Evolutionary conservation across 2,888 invertebrate genomes (phyloP).

Genomic region (Drosophila acutilabella): DNA sequence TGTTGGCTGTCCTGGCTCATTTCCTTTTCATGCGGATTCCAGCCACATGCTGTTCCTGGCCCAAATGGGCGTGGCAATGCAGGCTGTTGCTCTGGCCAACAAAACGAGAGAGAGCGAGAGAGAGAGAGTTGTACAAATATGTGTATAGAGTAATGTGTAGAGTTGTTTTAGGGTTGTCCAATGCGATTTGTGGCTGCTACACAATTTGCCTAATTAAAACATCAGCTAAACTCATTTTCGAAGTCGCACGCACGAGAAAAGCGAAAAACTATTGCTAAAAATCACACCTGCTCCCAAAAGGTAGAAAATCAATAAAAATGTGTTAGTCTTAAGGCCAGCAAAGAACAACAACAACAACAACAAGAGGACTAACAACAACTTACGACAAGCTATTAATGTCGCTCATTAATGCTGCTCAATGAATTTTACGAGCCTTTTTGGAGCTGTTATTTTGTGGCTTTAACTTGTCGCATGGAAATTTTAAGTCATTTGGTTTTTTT

Average conservation of each 20-base stretch:
- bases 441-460: slow-evolving; percentile 31
- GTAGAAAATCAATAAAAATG: slow-evolving; percentile 72
- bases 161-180: slow-evolving; percentile 31
- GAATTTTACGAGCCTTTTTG: slow-evolving; percentile 72
- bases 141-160: neutral
- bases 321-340: slow-evolving; percentile 41
- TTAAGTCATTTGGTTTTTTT: slow-evolving; percentile 42
- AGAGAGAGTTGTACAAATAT: slow-evolving; percentile 7
- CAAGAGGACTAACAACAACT: slow-evolving; percentile 15
- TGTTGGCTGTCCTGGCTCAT: slow-evolving; percentile 53
- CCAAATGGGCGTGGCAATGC: slow-evolving; percentile 52
- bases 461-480: slow-evolving; percentile 59
- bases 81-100: slow-evolving; percentile 49
- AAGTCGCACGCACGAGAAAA: slow-evolving; percentile 58
- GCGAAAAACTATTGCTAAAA: slow-evolving; percentile 73
- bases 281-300: slow-evolving; percentile 68
- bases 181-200: slow-evolving; percentile 42
- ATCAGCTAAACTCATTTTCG: slow-evolving; percentile 69
- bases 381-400: slow-evolving; percentile 78
- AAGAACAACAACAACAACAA: slow-evolving; percentile 22
- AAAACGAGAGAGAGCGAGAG: neutral
- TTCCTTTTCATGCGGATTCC: slow-evolving; percentile 53
- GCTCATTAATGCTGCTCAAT: slow-evolving; percentile 80
- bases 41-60: slow-evolving; percentile 48
- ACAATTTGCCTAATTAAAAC: slow-evolving; percentile 74